Base-by-base conservation (phyloP, 2,888 invertebrate species). In the Pantelozetes paolii region DNA sequence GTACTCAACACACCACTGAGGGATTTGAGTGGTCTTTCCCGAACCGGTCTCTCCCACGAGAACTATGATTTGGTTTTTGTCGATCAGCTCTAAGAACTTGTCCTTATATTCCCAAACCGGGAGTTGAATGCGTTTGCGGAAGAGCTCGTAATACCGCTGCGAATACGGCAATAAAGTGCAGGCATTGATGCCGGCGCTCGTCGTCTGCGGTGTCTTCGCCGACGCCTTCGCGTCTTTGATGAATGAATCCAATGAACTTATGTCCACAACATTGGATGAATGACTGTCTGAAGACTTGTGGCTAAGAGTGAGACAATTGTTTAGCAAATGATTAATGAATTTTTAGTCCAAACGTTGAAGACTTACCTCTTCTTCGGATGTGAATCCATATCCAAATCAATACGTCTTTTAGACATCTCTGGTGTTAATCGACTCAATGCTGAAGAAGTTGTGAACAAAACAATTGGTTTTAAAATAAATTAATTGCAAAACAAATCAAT, bases 41-140 rank as follows among this genome's bases (percentile, higher is more conserved):
- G 96, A 97, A n/a, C 99, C 99, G 0, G 97, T 99, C 82, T 99
- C 99, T 79, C 99, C 99, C 3, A 99, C 99, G 0, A 99, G 85
- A 1, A 98, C 96, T 32, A 97, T 92, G 77, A 92, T 92, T 81
- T 98, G 98, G 83, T 97, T 90, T 73, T 91, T 90, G 77, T 89
- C 89, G n/a, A 99, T 85, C 50, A 94, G 85, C 79, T 95, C 88
- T 90, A 95, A 92, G 83, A 99, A 99, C 83, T 97, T 95, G 1
- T 90, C 88, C 80, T 92, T 89, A 84, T 99, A 98, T 81, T 99
- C 98, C 87, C 98, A 99, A 0, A 99, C 99, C 0, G 99, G 99
- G 76, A 99, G 67, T 71, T 75, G 75, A 94, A 92, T 90, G 42
- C 99, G 87, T 79, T 96, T 95, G 73, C 91, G 88, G 76, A 91